These are phyloP conservation scores for Rhopilema esculentum DNA, from an alignment of 30 jellyfish, hydroid and myxozoan genomes.

Conservation along the genomic window DNA sequence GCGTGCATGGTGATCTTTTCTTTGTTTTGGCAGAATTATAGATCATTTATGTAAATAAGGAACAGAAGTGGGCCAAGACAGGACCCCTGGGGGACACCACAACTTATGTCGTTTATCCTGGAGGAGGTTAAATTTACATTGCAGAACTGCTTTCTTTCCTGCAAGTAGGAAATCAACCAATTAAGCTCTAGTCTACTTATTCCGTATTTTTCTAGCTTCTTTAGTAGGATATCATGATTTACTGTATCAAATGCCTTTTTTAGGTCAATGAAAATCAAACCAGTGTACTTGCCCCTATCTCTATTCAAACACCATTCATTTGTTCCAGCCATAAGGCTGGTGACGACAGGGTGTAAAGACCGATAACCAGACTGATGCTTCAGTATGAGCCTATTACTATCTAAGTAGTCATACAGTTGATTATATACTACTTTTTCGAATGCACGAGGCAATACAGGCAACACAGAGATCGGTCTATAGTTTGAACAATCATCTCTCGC, in stretches of 20 bases:
- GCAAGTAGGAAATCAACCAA: constrained; percentile 21
- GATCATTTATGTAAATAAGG: constrained; percentile 2
- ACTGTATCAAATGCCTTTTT: too few relatives aligned
- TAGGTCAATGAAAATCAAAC: too few relatives aligned
- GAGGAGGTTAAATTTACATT: constrained; percentile 19
- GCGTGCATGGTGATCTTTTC: constrained; percentile 19
- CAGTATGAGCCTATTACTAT: constrained; percentile 16
- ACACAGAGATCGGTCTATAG: neutral
- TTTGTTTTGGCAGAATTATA: constrained; percentile 1
- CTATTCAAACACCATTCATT: too few relatives aligned
- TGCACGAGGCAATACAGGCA: neutral
- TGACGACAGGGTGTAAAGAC: too few relatives aligned
- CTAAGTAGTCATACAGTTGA: constrained; percentile 9
- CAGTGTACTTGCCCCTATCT: too few relatives aligned
- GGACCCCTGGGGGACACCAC: constrained; percentile 21
- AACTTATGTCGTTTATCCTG: constrained; percentile 1
- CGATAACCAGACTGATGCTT: constrained; percentile 35
- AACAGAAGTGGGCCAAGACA: too few relatives aligned
- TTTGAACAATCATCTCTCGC: neutral
- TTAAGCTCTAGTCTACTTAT: neutral
- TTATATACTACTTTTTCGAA: neutral
- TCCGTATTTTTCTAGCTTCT: constrained; percentile 14
- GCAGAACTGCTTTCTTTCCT: constrained; percentile 24
- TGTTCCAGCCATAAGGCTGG: too few relatives aligned
- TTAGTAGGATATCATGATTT: too few relatives aligned